phyloP scores from a whole-genome alignment of 2,797 vertebrate genomes.

The Parambassis ranga region DNA sequence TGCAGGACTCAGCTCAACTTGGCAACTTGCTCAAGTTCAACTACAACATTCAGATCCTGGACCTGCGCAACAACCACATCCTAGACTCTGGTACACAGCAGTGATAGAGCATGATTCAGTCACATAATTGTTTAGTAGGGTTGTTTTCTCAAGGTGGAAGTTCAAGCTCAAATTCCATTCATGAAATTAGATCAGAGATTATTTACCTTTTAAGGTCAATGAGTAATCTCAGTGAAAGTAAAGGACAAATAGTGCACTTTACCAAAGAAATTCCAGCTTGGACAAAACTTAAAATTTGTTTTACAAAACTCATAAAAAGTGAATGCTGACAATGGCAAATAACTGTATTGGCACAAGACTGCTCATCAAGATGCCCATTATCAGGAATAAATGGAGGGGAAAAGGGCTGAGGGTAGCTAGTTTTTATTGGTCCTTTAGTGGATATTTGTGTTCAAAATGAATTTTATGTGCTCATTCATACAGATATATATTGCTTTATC shows the following conservation, averaged over 20 bases:
- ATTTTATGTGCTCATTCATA: background rate
- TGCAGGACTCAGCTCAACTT: constrained; percentile 93
- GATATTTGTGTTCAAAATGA: background rate
- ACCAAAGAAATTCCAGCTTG: too few species aligned
- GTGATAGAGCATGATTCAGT: background rate
- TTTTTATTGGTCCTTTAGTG: background rate
- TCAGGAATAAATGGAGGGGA: too few species aligned
- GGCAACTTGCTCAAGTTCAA: constrained; percentile 96
- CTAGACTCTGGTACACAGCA: constrained; percentile 87
- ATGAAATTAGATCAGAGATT: background rate
- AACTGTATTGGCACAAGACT: too few species aligned
- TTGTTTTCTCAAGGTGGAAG: background rate
- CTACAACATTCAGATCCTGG: constrained; percentile 92
- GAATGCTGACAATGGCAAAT: too few species aligned
- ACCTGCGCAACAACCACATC: constrained; percentile 93
- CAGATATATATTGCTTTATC: background rate
- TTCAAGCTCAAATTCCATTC: too few species aligned
- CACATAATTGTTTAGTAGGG: background rate
- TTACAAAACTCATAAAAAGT: too few species aligned
- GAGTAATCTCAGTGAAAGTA: background rate
- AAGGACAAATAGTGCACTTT: background rate
- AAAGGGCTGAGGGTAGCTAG: too few species aligned
- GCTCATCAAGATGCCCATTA: too few species aligned
- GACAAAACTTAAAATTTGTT: too few species aligned
- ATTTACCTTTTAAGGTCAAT: too few species aligned